These are phyloP conservation scores for Enteromius mattozi DNA, from an alignment of 2,797 vertebrate species.

Conservation along the genomic window DNA sequence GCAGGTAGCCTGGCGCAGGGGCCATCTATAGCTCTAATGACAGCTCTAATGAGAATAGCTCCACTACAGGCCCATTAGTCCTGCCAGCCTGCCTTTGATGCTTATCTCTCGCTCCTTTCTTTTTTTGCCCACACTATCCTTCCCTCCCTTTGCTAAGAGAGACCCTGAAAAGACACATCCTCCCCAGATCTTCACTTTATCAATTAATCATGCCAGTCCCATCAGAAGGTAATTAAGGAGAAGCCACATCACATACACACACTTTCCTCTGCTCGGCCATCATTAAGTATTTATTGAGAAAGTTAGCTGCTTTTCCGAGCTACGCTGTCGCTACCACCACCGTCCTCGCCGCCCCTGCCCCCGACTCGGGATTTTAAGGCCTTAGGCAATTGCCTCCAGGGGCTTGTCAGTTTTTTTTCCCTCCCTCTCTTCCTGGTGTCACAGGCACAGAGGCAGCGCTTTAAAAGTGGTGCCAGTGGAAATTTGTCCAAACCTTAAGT, in stretches of 20 bases:
- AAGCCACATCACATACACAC: conserved; percentile 87
- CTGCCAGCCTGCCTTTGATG: conserved; percentile 97
- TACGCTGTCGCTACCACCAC: conserved; percentile 62
- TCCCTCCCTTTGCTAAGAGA: conserved; percentile 65
- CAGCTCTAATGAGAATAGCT: conserved; percentile 94
- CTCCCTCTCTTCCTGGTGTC: conserved; percentile 61
- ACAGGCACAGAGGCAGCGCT: conserved; percentile 75
- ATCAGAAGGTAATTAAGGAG: conserved; percentile 94
- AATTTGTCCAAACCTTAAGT: conserved; percentile 84
- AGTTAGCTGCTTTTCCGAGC: conserved; percentile 87
- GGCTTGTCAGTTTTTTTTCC: conserved; percentile 78
- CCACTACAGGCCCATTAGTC: conserved; percentile 92
- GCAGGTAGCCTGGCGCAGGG: conserved; percentile 66
- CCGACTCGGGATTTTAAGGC: conserved; percentile 76
- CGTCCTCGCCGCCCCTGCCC: conserved; percentile 36
- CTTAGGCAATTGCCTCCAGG: conserved; percentile 82
- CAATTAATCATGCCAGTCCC: conserved; percentile 98
- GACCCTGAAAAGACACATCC: conserved; percentile 85
- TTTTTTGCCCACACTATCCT: conserved; percentile 51
- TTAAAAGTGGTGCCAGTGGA: conserved; percentile 72
- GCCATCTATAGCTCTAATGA: conserved; percentile 86
- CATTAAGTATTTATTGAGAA: conserved; percentile 98
- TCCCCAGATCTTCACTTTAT: conserved; percentile 90
- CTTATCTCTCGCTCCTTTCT: conserved; percentile 73
- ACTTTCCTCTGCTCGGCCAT: conserved; percentile 76